phyloP scores from a whole-genome alignment of 2,888 invertebrate species.

The Amphimallon solstitiale region DNA sequence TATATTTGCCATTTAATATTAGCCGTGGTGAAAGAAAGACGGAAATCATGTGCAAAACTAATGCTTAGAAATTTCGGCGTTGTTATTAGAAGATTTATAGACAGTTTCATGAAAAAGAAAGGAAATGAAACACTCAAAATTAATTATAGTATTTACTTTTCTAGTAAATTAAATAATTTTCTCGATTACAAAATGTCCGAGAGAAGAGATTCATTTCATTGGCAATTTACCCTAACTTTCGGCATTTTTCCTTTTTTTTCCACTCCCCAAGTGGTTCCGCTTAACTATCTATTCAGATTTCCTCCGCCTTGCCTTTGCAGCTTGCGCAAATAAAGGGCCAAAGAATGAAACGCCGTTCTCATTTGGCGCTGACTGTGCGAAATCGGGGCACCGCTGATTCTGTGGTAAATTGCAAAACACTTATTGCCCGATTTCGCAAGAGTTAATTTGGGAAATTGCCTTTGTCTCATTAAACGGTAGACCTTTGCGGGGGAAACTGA shows the following conservation, averaged over 20 bases:
- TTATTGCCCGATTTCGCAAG: slow-evolving; percentile 38
- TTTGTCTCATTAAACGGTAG: slow-evolving; percentile 26
- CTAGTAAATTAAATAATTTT: too few species aligned
- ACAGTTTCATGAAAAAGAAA: too few species aligned
- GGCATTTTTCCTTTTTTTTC: slow-evolving; percentile 4
- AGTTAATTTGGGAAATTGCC: slow-evolving; percentile 39
- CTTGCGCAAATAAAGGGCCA: slow-evolving; percentile 29
- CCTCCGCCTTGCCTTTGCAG: slow-evolving; percentile 17
- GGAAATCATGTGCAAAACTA: too few species aligned
- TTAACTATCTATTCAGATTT: slow-evolving; percentile 23
- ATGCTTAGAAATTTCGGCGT: too few species aligned
- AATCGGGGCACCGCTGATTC: slow-evolving; percentile 22
- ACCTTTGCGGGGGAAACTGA: slow-evolving; percentile 14
- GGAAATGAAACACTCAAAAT: too few species aligned
- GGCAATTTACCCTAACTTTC: slow-evolving; percentile 4
- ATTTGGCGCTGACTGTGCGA: slow-evolving; percentile 26
- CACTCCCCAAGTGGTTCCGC: slow-evolving; percentile 10
- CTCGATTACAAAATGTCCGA: too few species aligned
- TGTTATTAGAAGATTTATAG: too few species aligned
- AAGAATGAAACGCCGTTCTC: slow-evolving; percentile 9
- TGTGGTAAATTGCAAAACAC: slow-evolving; percentile 39
- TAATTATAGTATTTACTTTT: too few species aligned
- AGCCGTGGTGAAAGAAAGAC: too few species aligned
- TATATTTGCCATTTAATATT: too few species aligned
- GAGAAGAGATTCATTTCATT: slow-evolving; percentile 2